Evolutionary conservation across 2,888 invertebrate genomes (phyloP).

Genomic region (Leptinotarsa peninsularis): DNA sequence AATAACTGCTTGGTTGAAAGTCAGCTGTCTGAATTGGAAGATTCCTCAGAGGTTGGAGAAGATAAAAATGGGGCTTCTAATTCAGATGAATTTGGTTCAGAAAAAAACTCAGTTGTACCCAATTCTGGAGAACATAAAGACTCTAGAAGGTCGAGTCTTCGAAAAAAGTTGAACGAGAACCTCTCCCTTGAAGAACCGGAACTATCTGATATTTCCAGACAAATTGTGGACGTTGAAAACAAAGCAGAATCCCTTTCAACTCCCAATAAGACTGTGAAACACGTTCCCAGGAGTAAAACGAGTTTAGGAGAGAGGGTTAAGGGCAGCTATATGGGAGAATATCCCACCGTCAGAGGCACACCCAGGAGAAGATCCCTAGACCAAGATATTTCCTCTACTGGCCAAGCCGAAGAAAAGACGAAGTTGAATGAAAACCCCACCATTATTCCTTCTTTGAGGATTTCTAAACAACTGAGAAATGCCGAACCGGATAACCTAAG

Average conservation of each 20-base stretch:
- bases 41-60: background rate
- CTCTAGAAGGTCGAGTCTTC: background rate
- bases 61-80: background rate
- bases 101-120: background rate
- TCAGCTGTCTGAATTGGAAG: background rate
- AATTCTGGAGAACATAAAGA: background rate
- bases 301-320: conserved; percentile 27
- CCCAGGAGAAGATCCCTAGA: conserved; percentile 15
- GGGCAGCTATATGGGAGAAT: conserved; percentile 5
- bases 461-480: conserved; percentile 5
- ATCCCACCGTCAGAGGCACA: background rate
- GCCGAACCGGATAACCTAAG: background rate
- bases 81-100: background rate
- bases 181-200: background rate
- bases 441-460: background rate
- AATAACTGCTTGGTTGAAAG: background rate
- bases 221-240: no score
- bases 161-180: background rate
- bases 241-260: no score
- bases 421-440: background rate
- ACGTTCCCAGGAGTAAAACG: conserved; percentile 30
- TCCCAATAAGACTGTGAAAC: background rate
- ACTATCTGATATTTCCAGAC: background rate
- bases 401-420: background rate
- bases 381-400: background rate